These are phyloP conservation scores for Amphipyra berbera DNA, from an alignment of 2,888 invertebrate genomes.

Conservation along the genomic window DNA sequence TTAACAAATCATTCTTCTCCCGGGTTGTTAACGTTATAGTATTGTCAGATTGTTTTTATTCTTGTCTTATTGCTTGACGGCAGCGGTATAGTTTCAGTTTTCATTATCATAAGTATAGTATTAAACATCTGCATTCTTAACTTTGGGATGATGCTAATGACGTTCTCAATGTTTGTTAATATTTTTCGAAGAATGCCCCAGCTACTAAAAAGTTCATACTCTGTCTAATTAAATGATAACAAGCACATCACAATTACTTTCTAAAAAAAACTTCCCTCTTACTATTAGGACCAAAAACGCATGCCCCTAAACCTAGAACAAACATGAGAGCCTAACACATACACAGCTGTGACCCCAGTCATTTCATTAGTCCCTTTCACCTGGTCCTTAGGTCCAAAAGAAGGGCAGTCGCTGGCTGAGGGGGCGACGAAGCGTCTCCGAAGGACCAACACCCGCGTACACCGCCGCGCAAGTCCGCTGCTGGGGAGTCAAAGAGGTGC, in stretches of 20 bases:
- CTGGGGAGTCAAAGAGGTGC: constrained; percentile 97
- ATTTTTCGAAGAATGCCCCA: too few species aligned
- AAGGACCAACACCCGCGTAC: constrained; percentile 66
- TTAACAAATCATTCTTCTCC: too few species aligned
- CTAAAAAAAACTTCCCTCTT: background rate
- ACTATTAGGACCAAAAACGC: constrained; percentile 31
- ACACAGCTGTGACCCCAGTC: constrained; percentile 46
- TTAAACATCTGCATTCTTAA: too few species aligned
- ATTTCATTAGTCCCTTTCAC: constrained; percentile 54
- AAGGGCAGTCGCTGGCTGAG: constrained; percentile 83
- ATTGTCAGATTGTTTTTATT: too few species aligned
- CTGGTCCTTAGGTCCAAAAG: constrained; percentile 79
- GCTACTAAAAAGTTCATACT: too few species aligned
- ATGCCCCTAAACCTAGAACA: constrained; percentile 12
- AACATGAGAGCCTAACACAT: background rate
- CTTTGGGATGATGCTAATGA: too few species aligned
- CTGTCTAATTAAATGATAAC: too few species aligned
- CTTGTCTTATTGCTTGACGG: too few species aligned
- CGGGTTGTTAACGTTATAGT: too few species aligned
- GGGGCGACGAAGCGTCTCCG: constrained; percentile 81
- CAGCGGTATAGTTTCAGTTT: too few species aligned
- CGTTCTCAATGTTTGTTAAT: too few species aligned
- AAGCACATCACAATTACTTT: background rate
- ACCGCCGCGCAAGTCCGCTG: constrained; percentile 77
- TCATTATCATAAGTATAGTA: too few species aligned